A percentile compares a stretch with the other conserved stretches of the same genome.
These are phyloP conservation scores for Phaonia tiefii DNA, from an alignment of 2,888 invertebrate species.

Conservation along the genomic window DNA sequence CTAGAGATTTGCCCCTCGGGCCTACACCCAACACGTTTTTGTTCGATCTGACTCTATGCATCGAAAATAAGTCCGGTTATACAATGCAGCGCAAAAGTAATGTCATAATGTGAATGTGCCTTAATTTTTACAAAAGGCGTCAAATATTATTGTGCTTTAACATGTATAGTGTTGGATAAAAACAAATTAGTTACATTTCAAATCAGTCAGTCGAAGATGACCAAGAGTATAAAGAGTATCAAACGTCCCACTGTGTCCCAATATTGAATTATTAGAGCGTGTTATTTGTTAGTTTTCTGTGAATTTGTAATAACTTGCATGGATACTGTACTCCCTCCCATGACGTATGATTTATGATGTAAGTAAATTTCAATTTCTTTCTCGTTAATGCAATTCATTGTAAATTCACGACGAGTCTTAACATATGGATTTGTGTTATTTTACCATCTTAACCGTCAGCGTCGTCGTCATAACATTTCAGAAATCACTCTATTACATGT, in stretches of 20 bases:
- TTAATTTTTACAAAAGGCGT: no score
- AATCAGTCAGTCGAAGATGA: no score
- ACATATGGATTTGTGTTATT: neutral
- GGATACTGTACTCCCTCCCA: neutral
- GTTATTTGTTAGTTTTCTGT: conserved; percentile 10
- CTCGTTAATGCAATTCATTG: neutral
- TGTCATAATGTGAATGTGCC: no score
- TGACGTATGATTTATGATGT: conserved; percentile 33
- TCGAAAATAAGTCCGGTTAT: no score
- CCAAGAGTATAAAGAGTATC: no score
- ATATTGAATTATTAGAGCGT: conserved; percentile 7
- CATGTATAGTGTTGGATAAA: no score
- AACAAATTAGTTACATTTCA: no score
- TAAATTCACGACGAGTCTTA: neutral
- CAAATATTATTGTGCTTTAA: no score
- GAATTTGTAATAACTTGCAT: neutral
- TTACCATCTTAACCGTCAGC: conserved; percentile 31
- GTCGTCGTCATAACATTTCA: conserved; percentile 52
- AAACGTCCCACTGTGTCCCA: neutral
- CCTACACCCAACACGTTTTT: no score
- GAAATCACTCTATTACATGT: conserved; percentile 63
- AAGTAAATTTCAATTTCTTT: conserved; percentile 18
- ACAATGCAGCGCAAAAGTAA: no score
- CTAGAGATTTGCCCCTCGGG: no score
- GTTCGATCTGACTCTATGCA: no score